These are phyloP conservation scores for Pedionomus torquatus DNA, from an alignment of 2,113 vertebrate genomes.

Conservation along the genomic window DNA sequence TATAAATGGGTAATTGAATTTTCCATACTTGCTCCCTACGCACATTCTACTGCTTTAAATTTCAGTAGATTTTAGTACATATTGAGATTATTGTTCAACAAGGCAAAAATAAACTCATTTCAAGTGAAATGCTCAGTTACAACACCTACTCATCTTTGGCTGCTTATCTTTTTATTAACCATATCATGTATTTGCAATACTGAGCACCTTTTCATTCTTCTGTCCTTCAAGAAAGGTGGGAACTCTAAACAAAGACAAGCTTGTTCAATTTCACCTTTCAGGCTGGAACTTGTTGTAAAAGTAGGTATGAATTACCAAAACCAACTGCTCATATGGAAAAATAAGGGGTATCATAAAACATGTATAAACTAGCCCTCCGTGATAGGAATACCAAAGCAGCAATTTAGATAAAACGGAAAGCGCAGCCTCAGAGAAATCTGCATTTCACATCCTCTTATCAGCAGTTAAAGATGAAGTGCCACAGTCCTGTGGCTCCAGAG, in stretches of 20 bases:
- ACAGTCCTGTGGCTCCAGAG: not conserved
- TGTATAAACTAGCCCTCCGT: not conserved
- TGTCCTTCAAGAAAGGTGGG: not conserved
- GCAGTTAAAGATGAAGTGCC: not conserved
- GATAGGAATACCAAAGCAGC: not conserved
- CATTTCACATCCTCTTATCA: not conserved
- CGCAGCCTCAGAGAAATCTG: not conserved
- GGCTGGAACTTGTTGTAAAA: not conserved
- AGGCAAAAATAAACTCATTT: not conserved
- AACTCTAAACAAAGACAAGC: not conserved
- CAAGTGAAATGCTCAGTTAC: not conserved
- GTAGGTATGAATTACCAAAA: not conserved
- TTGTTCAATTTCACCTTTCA: not conserved
- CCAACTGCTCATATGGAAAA: not conserved
- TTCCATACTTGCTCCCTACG: not conserved
- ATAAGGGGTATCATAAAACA: not conserved
- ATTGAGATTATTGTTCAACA: not conserved
- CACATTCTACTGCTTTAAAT: not conserved
- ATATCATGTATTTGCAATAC: not conserved
- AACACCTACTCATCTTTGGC: not conserved
- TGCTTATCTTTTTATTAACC: not conserved
- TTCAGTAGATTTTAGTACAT: not conserved
- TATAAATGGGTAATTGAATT: not conserved
- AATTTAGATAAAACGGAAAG: not conserved
- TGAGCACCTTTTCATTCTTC: not conserved